Conservation (phyloP, 1,140 invertebrate genomes). For the Rhagoletis pomonella region DNA sequence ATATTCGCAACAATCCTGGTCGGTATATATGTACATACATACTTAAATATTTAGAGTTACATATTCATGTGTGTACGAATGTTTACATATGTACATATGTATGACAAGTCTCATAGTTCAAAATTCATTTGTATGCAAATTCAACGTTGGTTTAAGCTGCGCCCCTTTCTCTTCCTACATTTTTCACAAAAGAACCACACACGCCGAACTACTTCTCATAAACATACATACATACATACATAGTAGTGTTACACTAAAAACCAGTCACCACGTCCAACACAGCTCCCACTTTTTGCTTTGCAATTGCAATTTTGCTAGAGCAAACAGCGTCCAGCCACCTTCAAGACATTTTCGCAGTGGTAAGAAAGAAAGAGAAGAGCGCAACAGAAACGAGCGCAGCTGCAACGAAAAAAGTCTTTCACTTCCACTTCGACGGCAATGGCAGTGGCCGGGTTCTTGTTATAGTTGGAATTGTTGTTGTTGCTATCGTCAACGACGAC, state of each 20-base stretch:
- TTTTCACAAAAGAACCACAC: neutral
- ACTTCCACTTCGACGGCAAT: conserved; percentile 41
- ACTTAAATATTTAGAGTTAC: conserved; percentile 7
- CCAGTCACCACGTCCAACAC: conserved; percentile 21
- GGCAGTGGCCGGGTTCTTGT: neutral
- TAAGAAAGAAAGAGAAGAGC: conserved; percentile 45
- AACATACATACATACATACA: neutral
- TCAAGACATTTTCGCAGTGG: conserved; percentile 38
- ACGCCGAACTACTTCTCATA: neutral
- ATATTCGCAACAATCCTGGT: no score
- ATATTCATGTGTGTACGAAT: conserved; percentile 4
- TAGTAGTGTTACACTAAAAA: conserved; percentile 12
- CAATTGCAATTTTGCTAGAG: conserved; percentile 20
- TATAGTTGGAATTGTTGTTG: neutral
- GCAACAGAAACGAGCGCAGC: neutral
- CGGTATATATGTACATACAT: neutral
- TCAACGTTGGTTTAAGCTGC: conserved; percentile 7
- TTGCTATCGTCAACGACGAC: neutral
- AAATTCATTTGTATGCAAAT: conserved; percentile 52
- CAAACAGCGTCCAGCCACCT: neutral
- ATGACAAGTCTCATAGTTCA: conserved; percentile 26
- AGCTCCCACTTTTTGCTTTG: conserved; percentile 33
- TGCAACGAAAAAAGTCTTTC: conserved; percentile 46
- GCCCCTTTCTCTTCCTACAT: neutral
- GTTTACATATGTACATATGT: neutral